Base-by-base conservation (phyloP, 2,113 vertebrate species). In the Donacobius atricapilla region DNA sequence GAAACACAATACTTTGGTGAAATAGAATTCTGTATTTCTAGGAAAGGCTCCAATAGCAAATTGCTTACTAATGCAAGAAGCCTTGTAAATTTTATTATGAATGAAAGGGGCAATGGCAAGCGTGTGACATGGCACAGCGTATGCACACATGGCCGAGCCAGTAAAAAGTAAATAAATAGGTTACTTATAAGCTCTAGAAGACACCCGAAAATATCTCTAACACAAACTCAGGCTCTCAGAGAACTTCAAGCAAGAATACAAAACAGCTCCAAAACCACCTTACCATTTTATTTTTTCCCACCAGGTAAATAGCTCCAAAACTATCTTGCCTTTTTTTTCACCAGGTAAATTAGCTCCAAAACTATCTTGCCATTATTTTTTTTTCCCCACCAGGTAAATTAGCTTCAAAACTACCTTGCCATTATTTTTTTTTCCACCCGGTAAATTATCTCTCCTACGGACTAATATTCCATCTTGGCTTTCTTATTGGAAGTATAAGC, bases 11-110 rank as follows among this genome's bases (percentile, higher is more conserved):
- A 80, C 89, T 89, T 89, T 30, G 83, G 90, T 84, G 93, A 95
- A 94, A 95, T 4, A 51, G 53, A 95, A 92, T 82, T 96, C 83
- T 89, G 94, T 92, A 77, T 96, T 96, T 96, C 93, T 96, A 97
- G 96, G 94, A 97, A 96, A 89, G 75, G 45, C 73, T 97, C 95
- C 94, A 96, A 66, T 45, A 86, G 83, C 68, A 83, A 92, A 95
- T 48, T 71, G 90, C 83, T 92, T 65, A 71, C 92, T 94, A 95
- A 92, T 25, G 85, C 83, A 94, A 93, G 92, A 64, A 94, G 69
- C 73, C 77, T 80, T 96, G 76, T 81, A 83, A 85, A 90, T 93
- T 90, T 79, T 93, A 70, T 82, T 79, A 65, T 84, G 86, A 92
- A 91, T 81, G 93, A 80, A 94, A 87, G 2, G 16, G 39, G 76